Conservation (phyloP, 2,888 invertebrate genomes). For the Acholoe squamosa region DNA sequence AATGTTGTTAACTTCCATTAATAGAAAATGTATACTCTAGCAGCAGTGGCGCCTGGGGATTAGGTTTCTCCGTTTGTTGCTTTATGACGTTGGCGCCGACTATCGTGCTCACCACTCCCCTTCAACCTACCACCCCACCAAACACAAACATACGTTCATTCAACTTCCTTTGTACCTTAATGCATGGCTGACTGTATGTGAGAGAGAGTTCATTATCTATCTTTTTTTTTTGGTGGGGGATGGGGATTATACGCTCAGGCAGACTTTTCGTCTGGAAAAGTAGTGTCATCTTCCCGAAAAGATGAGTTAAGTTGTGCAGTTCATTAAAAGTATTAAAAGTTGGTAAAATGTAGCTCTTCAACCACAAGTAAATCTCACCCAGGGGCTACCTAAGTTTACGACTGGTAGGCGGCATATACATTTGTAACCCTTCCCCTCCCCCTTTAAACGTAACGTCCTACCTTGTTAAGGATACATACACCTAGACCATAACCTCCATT, state of each 20-base stretch:
- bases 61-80: slow-evolving; percentile 48
- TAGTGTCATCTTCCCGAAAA: too few relatives aligned
- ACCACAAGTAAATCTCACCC: too few relatives aligned
- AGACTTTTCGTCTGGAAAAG: too few relatives aligned
- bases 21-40: slow-evolving; percentile 48
- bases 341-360: too few relatives aligned
- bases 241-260: too few relatives aligned
- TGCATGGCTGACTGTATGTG: too few relatives aligned
- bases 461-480: slow-evolving; percentile 32
- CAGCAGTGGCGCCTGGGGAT: neutral
- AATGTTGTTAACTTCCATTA: slow-evolving; percentile 51
- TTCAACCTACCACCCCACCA: neutral
- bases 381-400: neutral
- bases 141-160: neutral
- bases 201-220: too few relatives aligned
- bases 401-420: neutral
- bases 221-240: too few relatives aligned
- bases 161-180: neutral
- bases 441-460: too few relatives aligned
- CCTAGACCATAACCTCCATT: slow-evolving; percentile 2
- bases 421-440: neutral
- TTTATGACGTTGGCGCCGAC: slow-evolving; percentile 23
- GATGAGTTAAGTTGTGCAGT: too few relatives aligned
- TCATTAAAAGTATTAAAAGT: too few relatives aligned
- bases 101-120: neutral